Conservation (phyloP, 2,888 invertebrate genomes). For the Trachelus troglodyta region DNA sequence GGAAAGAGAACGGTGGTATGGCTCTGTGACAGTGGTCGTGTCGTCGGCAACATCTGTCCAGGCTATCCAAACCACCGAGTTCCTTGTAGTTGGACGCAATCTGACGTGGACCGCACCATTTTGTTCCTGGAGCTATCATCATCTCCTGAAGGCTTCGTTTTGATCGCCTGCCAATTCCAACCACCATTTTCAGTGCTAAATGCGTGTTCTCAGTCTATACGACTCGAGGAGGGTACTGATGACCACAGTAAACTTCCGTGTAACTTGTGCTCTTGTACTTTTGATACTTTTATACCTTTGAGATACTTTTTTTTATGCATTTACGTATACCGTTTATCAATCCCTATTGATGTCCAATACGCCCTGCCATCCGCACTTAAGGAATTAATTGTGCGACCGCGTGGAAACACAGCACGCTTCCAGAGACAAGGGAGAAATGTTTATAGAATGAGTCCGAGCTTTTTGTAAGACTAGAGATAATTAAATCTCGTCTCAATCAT, state of each 20-base stretch:
- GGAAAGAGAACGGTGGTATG: conserved; percentile 73
- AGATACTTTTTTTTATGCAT: not conserved
- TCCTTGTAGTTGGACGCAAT: conserved; percentile 72
- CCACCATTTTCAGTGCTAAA: conserved; percentile 1
- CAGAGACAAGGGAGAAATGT: not conserved
- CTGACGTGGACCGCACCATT: conserved; percentile 80
- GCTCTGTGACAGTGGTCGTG: conserved; percentile 79
- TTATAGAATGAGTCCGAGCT: not conserved
- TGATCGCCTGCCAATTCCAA: conserved; percentile 33
- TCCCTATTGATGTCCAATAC: not conserved
- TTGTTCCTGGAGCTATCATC: conserved; percentile 75
- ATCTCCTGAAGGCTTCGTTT: conserved; percentile 64
- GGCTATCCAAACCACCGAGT: conserved; percentile 70
- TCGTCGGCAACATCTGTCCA: conserved; percentile 79
- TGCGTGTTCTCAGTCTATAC: not conserved
- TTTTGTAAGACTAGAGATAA: not conserved
- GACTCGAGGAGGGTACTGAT: not conserved
- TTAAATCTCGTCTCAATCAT: not conserved
- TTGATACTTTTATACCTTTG: not conserved
- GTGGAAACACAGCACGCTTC: not conserved
- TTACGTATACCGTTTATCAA: not conserved
- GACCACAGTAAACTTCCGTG: not conserved
- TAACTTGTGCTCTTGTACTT: not conserved
- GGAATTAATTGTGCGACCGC: not conserved
- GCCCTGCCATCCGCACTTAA: not conserved